Evolutionary conservation across 1,140 invertebrate genomes (phyloP), one percentile per base, ranked within the genome.

Genomic region (Pentalonia nigronervosa): DNA sequence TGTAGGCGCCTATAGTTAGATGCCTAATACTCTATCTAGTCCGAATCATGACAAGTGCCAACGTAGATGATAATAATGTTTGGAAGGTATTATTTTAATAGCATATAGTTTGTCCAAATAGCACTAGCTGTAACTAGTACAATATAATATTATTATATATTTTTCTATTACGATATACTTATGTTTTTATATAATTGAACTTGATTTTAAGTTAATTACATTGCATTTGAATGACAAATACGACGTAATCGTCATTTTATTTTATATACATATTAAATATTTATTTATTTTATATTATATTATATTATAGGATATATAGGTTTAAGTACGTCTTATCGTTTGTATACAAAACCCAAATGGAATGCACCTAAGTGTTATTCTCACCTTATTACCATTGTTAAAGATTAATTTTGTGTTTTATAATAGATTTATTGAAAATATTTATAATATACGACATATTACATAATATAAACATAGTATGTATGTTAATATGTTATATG

Each of bases 41-140:
- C 90, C 90, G 47, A 76, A 91, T 76, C 60, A 91, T 90, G 41
- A 90, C 34, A 21, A 90, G 90, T 91, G 90, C 90, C 90, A 91
- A 48, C 41, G 41, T 91, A 67, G 60, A 91, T 17, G 41, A 47
- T 67, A 34, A 67, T 76, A 41, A 21, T 88, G 25, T 86, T 86
- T 87, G 17, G 45, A 87, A 36, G 4, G 50, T 56, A 87, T 23
- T 48, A 30, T 30, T 6, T 47, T 50, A 25, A 7, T 53, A 53
- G 50, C 50, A 30, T 50, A 20, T 53, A 11, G 53, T 36, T 47
- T 53, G 50, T 53, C 56, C 34, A 25, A 53, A n/a, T 76, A 67
- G 30, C 34, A 89, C 87, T 4, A 41, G 41, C 41, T 89, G 50
- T 89, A 53, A 89, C 34, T 53, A 89, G n/a, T 88, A 88, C 48